Base-by-base conservation (phyloP, 2,888 invertebrate species). In the Schizaphis graminum region DNA sequence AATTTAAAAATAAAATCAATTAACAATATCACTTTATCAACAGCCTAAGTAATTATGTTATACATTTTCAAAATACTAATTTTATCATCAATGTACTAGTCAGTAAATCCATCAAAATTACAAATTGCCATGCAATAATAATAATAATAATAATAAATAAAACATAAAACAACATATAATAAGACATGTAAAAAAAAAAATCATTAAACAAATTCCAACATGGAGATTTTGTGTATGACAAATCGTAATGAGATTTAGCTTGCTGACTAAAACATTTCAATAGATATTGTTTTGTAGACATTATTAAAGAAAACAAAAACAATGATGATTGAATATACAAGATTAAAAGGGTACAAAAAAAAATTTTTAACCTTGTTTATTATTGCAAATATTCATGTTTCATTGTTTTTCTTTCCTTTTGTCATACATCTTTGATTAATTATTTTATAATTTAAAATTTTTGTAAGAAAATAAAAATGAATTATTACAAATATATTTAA, bases 1-100 rank as follows among this genome's bases (percentile, higher is more conserved):
- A 86, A 94, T 86, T 86, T 94, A 94, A 86, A 89, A 94, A 41
- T 53, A 93, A 91, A 91, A 91, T 86, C 85, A 94, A 47, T 61
- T 90, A 94, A 94, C 85, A 90, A 94, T 94, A 94, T 94, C 93
- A 90, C 93, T 94, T 85, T 94, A 61, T 87, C 91, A 86, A 94
- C 94, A 94, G 94, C 94, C 94, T 91, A 90, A 94, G 57, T 90
- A 90, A 85, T 86, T 49, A 86, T 90, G 61, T 91, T 86, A 86
- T 41, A 86, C 28, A 94, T 35, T 91, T 61, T 26, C 28, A 26
- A 92, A 87, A 92, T 49, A 88, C 26, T 67, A 41, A 53, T 67
- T 88, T 89, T 35, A 93, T 67, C n/a, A 67, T 56, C 13, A 53
- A 53, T 49, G 10, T 56, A 92, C 24, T 61, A 88, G 53, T 44